These are phyloP conservation scores for Tachysurus vachellii DNA, from an alignment of 2,113 vertebrate genomes.

Conservation along the genomic window DNA sequence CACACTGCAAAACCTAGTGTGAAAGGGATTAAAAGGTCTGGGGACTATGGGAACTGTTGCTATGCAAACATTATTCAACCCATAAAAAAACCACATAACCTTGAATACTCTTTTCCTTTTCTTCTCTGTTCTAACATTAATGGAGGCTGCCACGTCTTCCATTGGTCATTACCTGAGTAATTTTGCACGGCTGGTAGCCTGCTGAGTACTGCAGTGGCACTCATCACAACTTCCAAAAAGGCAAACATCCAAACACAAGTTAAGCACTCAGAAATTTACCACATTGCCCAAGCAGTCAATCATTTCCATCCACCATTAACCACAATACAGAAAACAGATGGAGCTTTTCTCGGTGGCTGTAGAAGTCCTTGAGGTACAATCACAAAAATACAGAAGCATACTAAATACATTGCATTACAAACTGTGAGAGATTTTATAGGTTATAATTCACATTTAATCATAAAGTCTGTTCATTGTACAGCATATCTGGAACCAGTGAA, in stretches of 20 bases:
- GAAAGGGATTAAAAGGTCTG: slow-evolving; percentile 11
- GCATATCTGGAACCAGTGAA: slow-evolving; percentile 18
- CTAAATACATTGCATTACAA: neutral
- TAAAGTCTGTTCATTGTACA: neutral
- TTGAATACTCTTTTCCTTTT: slow-evolving; percentile 5
- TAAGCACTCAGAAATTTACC: slow-evolving; percentile 38
- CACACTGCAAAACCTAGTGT: neutral
- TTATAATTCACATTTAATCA: slow-evolving; percentile 23
- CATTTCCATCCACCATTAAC: slow-evolving; percentile 46
- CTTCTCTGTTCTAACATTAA: slow-evolving; percentile 9
- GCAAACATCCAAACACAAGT: slow-evolving; percentile 47
- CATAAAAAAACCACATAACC: neutral
- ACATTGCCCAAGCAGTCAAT: slow-evolving; percentile 32
- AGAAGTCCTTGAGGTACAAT: slow-evolving; percentile 26
- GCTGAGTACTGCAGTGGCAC: slow-evolving; percentile 13
- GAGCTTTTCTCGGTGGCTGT: slow-evolving; percentile 11
- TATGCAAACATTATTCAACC: slow-evolving; percentile 14
- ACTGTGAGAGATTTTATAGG: neutral
- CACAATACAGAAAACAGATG: slow-evolving; percentile 52
- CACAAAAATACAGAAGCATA: neutral
- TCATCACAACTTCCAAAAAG: slow-evolving; percentile 44
- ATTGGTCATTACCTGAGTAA: slow-evolving; percentile 45
- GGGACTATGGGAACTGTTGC: slow-evolving; percentile 8
- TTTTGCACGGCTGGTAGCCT: slow-evolving; percentile 22
- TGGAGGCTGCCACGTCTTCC: slow-evolving; percentile 20